Conservation (phyloP, 2,113 vertebrate species). For the Phylloscopus trochiloides region DNA sequence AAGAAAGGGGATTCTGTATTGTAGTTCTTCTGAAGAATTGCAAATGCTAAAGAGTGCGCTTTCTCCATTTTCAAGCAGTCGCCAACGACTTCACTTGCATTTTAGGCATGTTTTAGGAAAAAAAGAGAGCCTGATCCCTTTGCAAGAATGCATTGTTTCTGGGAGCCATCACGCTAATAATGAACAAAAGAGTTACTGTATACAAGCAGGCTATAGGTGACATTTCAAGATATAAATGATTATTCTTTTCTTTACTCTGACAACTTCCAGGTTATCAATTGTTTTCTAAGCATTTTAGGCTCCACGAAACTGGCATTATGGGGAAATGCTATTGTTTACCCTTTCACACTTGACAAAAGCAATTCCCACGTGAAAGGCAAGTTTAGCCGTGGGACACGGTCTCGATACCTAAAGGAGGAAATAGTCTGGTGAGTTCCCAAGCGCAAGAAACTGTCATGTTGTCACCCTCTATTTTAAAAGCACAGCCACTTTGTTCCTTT, state of each 20-base stretch:
- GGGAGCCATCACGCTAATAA: conserved; percentile 62
- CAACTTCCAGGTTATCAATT: conserved; percentile 98
- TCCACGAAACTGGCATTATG: conserved; percentile 87
- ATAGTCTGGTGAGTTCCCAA: conserved; percentile 87
- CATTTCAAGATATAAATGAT: conserved; percentile 88
- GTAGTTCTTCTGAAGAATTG: conserved; percentile 2
- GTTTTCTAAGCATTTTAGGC: conserved; percentile 85
- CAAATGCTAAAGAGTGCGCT: neutral
- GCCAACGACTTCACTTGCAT: conserved; percentile 1
- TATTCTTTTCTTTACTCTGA: conserved; percentile 89
- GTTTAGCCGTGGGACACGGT: conserved; percentile 80
- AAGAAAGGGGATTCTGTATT: neutral
- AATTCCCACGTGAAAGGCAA: conserved; percentile 98
- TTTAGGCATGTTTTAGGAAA: conserved; percentile 49
- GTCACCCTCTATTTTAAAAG: conserved; percentile 68
- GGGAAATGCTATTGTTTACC: conserved; percentile 98
- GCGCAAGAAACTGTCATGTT: conserved; percentile 74
- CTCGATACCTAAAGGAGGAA: conserved; percentile 80
- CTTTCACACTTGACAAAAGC: conserved; percentile 89
- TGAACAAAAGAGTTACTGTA: conserved; percentile 72
- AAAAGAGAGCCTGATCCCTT: conserved; percentile 23
- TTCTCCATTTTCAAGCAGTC: conserved; percentile 7
- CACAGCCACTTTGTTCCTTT: conserved; percentile 61
- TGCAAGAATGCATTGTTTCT: conserved; percentile 61
- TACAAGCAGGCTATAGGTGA: conserved; percentile 73